Percentiles rank a stretch among this genome's conserved stretches.
Evolutionary conservation across 1,140 invertebrate genomes (phyloP).

Genomic region (Ditylenchus dipsaci): DNA sequence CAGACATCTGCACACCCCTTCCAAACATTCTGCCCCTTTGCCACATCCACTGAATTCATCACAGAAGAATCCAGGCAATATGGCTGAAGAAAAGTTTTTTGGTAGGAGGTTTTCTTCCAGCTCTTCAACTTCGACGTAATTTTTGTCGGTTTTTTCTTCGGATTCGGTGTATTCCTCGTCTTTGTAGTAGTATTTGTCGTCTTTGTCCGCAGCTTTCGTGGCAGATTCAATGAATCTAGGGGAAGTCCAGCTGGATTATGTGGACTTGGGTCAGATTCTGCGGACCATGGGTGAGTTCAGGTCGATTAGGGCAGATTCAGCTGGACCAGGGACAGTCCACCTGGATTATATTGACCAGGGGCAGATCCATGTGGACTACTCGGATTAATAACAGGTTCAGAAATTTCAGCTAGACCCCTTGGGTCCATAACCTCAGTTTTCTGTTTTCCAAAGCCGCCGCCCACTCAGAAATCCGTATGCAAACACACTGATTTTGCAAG

Average conservation of each 20-base stretch:
- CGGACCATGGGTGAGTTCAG: too few relatives aligned
- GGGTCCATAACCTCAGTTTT: background rate
- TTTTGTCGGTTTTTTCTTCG: background rate
- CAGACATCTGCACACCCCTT: conserved; percentile 30
- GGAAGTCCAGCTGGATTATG: background rate
- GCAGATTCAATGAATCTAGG: background rate
- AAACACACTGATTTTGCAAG: background rate
- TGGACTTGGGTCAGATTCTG: too few relatives aligned
- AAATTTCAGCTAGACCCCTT: background rate
- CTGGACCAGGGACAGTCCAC: too few relatives aligned
- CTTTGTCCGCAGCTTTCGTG: too few relatives aligned
- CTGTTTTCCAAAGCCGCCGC: background rate
- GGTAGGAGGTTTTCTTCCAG: background rate
- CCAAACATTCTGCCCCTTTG: conserved; percentile 26
- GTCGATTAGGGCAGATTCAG: too few relatives aligned
- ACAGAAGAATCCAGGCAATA: conserved; percentile 27
- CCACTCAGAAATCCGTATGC: background rate
- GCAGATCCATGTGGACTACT: too few relatives aligned
- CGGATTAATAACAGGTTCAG: background rate
- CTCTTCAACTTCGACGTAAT: background rate
- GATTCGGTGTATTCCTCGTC: too few relatives aligned
- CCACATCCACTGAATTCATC: conserved; percentile 37
- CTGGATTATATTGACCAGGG: too few relatives aligned
- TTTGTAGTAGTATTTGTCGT: too few relatives aligned
- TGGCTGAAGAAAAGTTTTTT: background rate